Evolutionary conservation across 2,113 vertebrate species (phyloP).

Genomic region (Peromyscus californicus): DNA sequence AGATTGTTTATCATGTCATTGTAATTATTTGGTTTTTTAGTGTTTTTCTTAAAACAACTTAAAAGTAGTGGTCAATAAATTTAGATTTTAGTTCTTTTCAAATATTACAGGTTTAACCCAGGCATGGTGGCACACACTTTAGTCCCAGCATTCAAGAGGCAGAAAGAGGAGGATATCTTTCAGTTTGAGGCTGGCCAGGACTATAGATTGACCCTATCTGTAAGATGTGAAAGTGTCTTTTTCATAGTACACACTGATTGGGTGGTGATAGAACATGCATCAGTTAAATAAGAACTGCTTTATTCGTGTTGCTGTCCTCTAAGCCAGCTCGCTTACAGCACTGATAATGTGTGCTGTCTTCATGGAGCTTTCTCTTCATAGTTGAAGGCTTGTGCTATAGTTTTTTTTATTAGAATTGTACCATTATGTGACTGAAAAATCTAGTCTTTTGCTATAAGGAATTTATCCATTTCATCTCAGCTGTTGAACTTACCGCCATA

Average conservation of each 20-base stretch:
- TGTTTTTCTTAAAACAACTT: not conserved
- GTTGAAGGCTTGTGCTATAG: not conserved
- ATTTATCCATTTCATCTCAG: conserved; percentile 30
- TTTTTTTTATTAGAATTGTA: conserved; percentile 21
- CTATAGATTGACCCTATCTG: not conserved
- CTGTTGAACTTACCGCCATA: conserved; percentile 20
- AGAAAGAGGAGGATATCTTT: not conserved
- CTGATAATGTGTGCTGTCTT: not conserved
- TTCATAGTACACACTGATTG: not conserved
- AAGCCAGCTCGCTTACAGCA: not conserved
- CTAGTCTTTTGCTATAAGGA: not conserved
- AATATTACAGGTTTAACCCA: not conserved
- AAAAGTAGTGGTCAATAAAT: not conserved
- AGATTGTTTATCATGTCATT: conserved; percentile 26
- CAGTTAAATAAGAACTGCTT: not conserved
- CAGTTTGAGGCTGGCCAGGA: not conserved
- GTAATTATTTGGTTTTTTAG: not conserved
- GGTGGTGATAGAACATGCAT: not conserved
- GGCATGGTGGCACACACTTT: not conserved
- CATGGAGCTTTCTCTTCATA: conserved; percentile 18
- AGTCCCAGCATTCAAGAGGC: not conserved
- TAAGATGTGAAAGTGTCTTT: not conserved
- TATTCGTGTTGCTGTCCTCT: not conserved
- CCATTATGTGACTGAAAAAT: not conserved
- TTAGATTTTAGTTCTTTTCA: not conserved